phyloP scores from a whole-genome alignment of 2,113 vertebrate genomes.

The Thomomys bottae region DNA sequence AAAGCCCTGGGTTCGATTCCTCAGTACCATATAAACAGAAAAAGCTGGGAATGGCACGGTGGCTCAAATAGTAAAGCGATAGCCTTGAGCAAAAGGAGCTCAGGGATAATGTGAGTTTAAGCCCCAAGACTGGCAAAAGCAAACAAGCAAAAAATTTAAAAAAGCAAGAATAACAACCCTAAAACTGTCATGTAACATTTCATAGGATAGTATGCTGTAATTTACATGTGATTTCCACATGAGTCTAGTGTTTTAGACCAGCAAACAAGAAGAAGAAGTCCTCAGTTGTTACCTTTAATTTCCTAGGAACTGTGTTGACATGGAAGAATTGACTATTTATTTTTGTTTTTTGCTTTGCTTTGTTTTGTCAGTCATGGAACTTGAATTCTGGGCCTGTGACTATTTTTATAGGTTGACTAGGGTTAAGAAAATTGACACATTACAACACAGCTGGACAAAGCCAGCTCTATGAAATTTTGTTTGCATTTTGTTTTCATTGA shows the following conservation, averaged over 20 bases:
- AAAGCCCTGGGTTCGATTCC: too few relatives aligned
- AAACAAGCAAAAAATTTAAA: too few relatives aligned
- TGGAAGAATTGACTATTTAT: neutral
- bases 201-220: neutral
- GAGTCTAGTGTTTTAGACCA: slow-evolving; percentile 1
- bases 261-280: slow-evolving; percentile 41
- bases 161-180: too few relatives aligned
- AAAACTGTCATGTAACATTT: neutral
- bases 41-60: too few relatives aligned
- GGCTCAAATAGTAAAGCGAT: too few relatives aligned
- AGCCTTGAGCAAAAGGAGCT: too few relatives aligned
- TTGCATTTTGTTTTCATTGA: neutral
- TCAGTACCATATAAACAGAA: too few relatives aligned
- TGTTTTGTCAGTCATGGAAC: too few relatives aligned
- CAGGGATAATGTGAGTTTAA: too few relatives aligned
- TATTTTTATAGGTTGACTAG: neutral
- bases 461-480: neutral
- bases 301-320: neutral
- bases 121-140: too few relatives aligned
- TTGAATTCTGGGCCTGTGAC: too few relatives aligned
- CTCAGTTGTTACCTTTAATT: neutral
- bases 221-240: neutral
- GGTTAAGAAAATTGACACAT: neutral
- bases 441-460: neutral
- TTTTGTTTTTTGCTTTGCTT: too few relatives aligned